Percentiles rank a stretch among this genome's conserved stretches.
These are phyloP conservation scores for Ditylenchus dipsaci DNA, from an alignment of 1,140 invertebrate species.

Conservation along the genomic window DNA sequence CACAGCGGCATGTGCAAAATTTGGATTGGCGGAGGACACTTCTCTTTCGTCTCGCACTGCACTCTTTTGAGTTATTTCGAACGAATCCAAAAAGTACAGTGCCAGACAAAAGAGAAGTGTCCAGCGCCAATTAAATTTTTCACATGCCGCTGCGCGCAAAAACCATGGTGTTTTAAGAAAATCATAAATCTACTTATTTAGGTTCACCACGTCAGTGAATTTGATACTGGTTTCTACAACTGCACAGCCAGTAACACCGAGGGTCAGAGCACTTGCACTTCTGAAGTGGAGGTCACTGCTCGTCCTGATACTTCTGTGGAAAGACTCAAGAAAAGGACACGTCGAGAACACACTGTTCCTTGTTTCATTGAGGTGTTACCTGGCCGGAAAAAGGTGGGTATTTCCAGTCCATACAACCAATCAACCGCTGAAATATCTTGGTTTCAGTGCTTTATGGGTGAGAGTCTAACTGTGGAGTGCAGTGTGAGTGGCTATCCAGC, in stretches of 20 bases:
- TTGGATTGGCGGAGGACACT: too few relatives aligned
- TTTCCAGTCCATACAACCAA: background rate
- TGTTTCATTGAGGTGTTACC: slow-evolving; percentile 54
- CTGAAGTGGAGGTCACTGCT: slow-evolving; percentile 42
- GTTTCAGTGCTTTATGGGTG: slow-evolving; percentile 36
- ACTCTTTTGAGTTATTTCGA: too few relatives aligned
- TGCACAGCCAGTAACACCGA: slow-evolving; percentile 54
- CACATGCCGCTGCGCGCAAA: too few relatives aligned
- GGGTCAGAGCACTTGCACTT: slow-evolving; percentile 48
- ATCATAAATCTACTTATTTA: background rate
- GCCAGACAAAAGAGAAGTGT: too few relatives aligned
- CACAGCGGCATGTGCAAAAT: too few relatives aligned
- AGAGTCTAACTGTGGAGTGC: slow-evolving; percentile 42
- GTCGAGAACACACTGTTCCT: slow-evolving; percentile 44
- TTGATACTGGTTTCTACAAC: slow-evolving; percentile 55
- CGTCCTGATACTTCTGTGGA: background rate
- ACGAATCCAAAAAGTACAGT: too few relatives aligned
- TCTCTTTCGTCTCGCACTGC: too few relatives aligned
- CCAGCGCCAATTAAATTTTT: too few relatives aligned
- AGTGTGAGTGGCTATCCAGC: slow-evolving; percentile 74
- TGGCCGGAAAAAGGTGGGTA: slow-evolving; percentile 30
- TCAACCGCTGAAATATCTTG: background rate
- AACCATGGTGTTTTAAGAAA: too few relatives aligned
- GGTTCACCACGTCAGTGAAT: slow-evolving; percentile 47
- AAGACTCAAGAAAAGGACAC: slow-evolving; percentile 30